Evolutionary conservation across 2,888 invertebrate species (phyloP).

Genomic region (Tetranychus truncatus): DNA sequence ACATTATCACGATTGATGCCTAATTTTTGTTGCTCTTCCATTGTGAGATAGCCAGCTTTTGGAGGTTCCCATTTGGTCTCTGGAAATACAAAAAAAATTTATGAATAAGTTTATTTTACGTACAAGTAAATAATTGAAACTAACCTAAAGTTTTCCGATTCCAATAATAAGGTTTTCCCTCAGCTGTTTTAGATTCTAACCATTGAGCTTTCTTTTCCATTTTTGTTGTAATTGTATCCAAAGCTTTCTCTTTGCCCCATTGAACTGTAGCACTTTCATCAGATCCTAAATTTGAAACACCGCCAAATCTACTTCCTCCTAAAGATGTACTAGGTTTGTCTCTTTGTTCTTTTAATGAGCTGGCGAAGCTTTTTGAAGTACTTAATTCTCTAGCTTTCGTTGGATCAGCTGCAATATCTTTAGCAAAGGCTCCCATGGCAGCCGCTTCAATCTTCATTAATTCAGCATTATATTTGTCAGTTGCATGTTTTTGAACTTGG

Average conservation of each 20-base stretch:
- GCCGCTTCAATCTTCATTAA: constrained; percentile 74
- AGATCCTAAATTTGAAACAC: neutral
- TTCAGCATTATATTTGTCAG: constrained; percentile 47
- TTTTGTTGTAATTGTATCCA: constrained; percentile 31
- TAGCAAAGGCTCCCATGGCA: constrained; percentile 66
- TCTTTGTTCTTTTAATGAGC: neutral
- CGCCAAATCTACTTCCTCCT: constrained; percentile 13
- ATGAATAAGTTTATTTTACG: neutral
- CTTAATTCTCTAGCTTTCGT: constrained; percentile 38
- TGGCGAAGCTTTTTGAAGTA: neutral
- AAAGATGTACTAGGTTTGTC: neutral
- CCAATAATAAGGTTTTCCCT: constrained; percentile 68
- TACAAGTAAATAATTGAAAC: neutral
- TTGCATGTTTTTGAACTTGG: constrained; percentile 43
- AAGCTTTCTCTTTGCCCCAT: constrained; percentile 16
- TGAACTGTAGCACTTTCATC: constrained; percentile 16
- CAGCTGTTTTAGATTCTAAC: constrained; percentile 57
- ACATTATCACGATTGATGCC: neutral
- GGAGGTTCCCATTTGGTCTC: constrained; percentile 61
- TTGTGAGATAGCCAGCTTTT: constrained; percentile 44
- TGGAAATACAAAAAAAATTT: constrained; percentile 32
- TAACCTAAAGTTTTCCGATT: constrained; percentile 53
- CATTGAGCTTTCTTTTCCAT: constrained; percentile 36
- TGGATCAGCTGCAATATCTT: constrained; percentile 55
- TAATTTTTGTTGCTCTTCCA: constrained; percentile 27